These are phyloP conservation scores for Bombus difficillimus DNA, from an alignment of 1,140 invertebrate genomes.

Conservation along the genomic window DNA sequence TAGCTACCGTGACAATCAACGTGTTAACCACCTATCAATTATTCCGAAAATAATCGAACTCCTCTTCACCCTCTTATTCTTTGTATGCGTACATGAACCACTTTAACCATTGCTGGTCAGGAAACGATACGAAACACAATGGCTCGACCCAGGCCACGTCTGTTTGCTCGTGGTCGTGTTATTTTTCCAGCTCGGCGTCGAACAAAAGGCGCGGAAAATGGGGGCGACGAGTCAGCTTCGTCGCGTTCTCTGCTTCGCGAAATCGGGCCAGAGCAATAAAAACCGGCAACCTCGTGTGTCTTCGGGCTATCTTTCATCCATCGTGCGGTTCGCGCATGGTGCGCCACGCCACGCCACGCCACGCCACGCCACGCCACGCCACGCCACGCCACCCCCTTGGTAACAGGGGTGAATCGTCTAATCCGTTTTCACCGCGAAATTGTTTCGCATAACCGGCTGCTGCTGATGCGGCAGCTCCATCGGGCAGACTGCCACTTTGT, in stretches of 20 bases:
- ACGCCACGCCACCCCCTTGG: neutral
- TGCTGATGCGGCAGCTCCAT: conserved; percentile 5
- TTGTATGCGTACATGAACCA: no score
- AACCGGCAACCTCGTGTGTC: conserved; percentile 2
- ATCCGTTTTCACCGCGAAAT: conserved; percentile 10
- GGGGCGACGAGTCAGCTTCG: conserved; percentile 11
- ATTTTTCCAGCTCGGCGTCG: neutral
- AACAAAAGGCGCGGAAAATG: conserved; percentile 34
- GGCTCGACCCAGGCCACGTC: neutral
- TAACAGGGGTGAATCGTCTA: conserved; percentile 1
- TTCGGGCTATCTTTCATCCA: conserved; percentile 19
- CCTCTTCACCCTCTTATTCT: neutral
- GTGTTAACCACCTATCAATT: neutral
- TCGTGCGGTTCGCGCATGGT: neutral
- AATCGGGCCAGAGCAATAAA: conserved; percentile 12
- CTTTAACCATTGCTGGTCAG: conserved; percentile 22
- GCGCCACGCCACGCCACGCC: neutral
- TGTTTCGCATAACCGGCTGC: conserved; percentile 9
- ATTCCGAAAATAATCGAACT: neutral
- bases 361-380: neutral
- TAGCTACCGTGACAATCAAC: neutral
- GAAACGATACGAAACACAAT: neutral
- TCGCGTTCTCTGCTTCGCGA: neutral
- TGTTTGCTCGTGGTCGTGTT: conserved; percentile 20
- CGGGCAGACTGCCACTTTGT: conserved; percentile 5